Evolutionary conservation across 1,140 invertebrate species (phyloP).

Genomic region (Ganaspis sp.): DNA sequence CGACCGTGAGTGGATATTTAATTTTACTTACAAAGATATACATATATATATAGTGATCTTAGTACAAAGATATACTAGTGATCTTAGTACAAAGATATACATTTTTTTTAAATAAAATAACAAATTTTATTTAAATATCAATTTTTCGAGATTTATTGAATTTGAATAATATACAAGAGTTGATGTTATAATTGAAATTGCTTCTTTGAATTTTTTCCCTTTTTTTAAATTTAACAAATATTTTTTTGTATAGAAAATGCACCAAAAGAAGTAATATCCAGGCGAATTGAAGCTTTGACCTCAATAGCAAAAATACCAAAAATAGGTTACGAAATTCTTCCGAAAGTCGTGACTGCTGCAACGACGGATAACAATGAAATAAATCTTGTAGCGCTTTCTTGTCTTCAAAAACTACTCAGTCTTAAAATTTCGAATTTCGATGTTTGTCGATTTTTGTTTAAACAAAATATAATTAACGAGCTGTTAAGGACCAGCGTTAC

Average conservation of each 20-base stretch:
- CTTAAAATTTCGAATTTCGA: conserved; percentile 52
- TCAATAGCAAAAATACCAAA: conserved; percentile 58
- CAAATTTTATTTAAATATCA: too few relatives aligned
- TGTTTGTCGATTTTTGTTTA: conserved; percentile 61
- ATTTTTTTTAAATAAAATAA: too few relatives aligned
- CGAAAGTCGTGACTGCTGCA: conserved; percentile 58
- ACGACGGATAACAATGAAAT: conserved; percentile 45
- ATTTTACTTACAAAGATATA: too few relatives aligned
- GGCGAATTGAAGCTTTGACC: conserved; percentile 58
- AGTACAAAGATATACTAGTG: too few relatives aligned
- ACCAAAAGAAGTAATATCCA: conserved; percentile 36
- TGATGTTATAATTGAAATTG: too few relatives aligned
- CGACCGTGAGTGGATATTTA: not conserved
- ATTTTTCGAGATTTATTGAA: too few relatives aligned
- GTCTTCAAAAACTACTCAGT: conserved; percentile 59
- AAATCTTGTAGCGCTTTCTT: conserved; percentile 56
- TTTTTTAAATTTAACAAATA: not conserved
- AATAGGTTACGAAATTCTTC: conserved; percentile 59
- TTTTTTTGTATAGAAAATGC: conserved; percentile 42
- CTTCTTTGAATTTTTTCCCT: not conserved
- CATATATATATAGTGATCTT: too few relatives aligned
- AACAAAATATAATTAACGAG: conserved; percentile 61
- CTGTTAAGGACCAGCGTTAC: conserved; percentile 47
- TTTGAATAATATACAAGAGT: too few relatives aligned
- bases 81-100: too few relatives aligned